Percentiles rank a stretch among this genome's conserved stretches.
These are phyloP conservation scores for Caloenas nicobarica DNA, from an alignment of 2,113 vertebrate genomes.

Conservation along the genomic window DNA sequence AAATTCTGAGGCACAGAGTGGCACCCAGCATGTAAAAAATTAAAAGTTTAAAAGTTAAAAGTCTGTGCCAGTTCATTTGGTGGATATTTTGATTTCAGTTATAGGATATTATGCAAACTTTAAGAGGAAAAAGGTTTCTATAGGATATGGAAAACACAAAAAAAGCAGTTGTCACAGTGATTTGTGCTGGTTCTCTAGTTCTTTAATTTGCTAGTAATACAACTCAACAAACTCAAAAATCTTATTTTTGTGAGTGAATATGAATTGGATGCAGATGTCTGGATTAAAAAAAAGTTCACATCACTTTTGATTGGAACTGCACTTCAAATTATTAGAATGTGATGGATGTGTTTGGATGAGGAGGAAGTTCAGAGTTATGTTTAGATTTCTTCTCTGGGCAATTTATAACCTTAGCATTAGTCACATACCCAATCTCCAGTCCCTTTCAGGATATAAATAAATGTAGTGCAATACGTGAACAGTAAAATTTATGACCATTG, in stretches of 20 bases:
- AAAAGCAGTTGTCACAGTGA: neutral
- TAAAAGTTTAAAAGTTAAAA: neutral
- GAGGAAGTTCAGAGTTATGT: neutral
- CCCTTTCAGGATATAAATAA: conserved; percentile 13
- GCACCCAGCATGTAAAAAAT: neutral
- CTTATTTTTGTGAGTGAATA: neutral
- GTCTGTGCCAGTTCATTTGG: neutral
- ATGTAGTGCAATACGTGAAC: neutral
- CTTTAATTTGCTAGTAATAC: neutral
- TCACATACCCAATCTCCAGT: conserved; percentile 47
- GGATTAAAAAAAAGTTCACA: neutral
- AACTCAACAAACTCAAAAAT: neutral
- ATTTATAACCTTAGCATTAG: conserved; percentile 31
- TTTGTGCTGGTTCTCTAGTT: neutral
- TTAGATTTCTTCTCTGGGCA: conserved; percentile 15
- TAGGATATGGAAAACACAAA: neutral
- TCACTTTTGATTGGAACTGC: neutral
- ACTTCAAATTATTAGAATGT: neutral
- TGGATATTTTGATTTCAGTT: neutral
- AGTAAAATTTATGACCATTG: conserved; percentile 8
- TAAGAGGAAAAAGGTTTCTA: neutral
- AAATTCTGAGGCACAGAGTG: neutral
- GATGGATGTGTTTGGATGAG: conserved; percentile 15
- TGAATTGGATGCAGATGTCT: neutral
- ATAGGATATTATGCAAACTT: neutral